Evolutionary conservation across 2,797 vertebrate species (phyloP).

Genomic region (Oreochromis mossambicus): DNA sequence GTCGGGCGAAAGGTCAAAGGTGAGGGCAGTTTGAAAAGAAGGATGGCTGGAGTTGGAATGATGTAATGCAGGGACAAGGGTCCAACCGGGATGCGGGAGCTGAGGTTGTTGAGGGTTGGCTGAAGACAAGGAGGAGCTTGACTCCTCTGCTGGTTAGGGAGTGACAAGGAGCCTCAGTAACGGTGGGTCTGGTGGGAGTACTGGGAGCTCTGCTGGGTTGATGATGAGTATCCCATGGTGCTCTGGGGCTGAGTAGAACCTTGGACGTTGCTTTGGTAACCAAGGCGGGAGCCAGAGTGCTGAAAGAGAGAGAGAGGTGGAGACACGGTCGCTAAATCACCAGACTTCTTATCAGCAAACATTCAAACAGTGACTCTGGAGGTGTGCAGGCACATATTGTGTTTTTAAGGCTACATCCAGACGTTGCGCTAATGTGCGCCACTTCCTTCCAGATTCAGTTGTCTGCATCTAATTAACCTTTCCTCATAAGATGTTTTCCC

Average conservation of each 20-base stretch:
- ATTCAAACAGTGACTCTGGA: background rate
- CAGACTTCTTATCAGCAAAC: background rate
- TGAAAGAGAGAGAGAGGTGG: conserved; percentile 17
- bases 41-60: conserved; percentile 27
- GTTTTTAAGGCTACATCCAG: background rate
- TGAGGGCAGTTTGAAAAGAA: background rate
- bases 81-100: background rate
- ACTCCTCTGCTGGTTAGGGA: conserved; percentile 36
- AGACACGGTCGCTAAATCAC: background rate
- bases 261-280: conserved; percentile 98
- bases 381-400: background rate
- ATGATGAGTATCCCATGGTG: conserved; percentile 91
- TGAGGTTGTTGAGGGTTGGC: background rate
- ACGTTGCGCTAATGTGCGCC: background rate
- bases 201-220: conserved; percentile 94
- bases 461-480: background rate
- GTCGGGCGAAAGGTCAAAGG: background rate
- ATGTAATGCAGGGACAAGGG: background rate
- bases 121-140: background rate
- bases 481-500: background rate
- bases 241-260: conserved; percentile 93
- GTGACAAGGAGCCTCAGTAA: conserved; percentile 78
- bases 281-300: conserved; percentile 93
- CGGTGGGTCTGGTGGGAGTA: conserved; percentile 92
- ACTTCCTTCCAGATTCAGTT: background rate